These are phyloP conservation scores for Microcebus jonahi DNA, from an alignment of 2,113 vertebrate species.

Conservation along the genomic window DNA sequence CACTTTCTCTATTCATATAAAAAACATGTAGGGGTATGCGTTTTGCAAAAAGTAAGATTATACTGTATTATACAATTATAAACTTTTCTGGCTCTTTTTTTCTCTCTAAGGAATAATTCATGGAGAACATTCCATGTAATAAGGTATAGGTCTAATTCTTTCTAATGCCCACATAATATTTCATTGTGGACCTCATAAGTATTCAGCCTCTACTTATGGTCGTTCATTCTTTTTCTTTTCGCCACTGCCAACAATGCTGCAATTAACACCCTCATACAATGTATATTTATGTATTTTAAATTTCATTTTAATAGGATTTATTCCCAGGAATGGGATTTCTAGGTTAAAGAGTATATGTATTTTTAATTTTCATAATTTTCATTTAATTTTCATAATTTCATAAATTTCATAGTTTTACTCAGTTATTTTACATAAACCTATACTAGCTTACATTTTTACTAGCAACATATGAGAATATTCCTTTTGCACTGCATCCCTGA, in stretches of 20 bases:
- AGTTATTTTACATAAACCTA: background rate
- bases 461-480: background rate
- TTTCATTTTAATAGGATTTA: conserved; percentile 45
- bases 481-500: background rate
- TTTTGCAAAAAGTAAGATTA: conserved; percentile 24
- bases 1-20: background rate
- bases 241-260: background rate
- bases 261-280: background rate
- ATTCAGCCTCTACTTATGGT: background rate
- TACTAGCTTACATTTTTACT: conserved; percentile 15
- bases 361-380: background rate
- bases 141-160: background rate
- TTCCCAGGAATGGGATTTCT: background rate
- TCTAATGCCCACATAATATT: background rate
- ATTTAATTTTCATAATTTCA: background rate
- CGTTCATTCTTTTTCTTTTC: background rate
- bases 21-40: background rate
- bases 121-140: background rate
- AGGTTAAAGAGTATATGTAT: background rate
- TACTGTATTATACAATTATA: background rate
- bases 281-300: background rate
- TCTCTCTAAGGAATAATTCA: background rate
- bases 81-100: background rate
- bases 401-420: background rate
- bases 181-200: background rate